phyloP scores from a whole-genome alignment of 2,113 vertebrate genomes.

The Mesitornis unicolor region DNA sequence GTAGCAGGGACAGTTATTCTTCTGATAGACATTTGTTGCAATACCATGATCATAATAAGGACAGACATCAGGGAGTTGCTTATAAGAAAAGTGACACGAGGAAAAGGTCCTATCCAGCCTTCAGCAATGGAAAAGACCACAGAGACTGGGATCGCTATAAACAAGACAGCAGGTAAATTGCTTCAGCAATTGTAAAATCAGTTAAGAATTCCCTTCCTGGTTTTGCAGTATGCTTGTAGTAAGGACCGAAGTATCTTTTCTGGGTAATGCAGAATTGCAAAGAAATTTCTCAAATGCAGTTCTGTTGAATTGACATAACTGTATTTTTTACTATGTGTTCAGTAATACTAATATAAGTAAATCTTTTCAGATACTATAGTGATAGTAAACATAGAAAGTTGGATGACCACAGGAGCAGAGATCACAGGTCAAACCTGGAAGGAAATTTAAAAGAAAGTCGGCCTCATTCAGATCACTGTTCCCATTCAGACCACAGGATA shows the following conservation, averaged over 20 bases:
- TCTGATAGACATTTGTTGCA: slow-evolving; percentile 86
- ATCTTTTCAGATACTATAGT: slow-evolving; percentile 82
- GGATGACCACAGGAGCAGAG: slow-evolving; percentile 87
- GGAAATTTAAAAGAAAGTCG: slow-evolving; percentile 83
- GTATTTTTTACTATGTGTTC: slow-evolving; percentile 15
- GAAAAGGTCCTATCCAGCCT: slow-evolving; percentile 89
- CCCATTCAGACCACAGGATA: slow-evolving; percentile 84
- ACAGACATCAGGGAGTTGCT: slow-evolving; percentile 80
- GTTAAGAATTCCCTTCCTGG: neutral
- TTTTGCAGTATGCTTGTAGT: neutral
- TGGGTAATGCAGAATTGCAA: neutral
- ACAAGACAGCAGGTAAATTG: slow-evolving; percentile 80
- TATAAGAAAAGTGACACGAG: slow-evolving; percentile 84
- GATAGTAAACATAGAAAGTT: slow-evolving; percentile 92
- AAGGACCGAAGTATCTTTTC: neutral
- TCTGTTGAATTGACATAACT: slow-evolving; percentile 13
- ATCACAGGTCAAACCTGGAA: slow-evolving; percentile 84
- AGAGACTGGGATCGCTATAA: slow-evolving; percentile 89
- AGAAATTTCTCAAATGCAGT: neutral
- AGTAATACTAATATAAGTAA: neutral
- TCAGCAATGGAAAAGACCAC: slow-evolving; percentile 95
- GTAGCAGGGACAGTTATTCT: slow-evolving; percentile 92
- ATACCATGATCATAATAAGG: slow-evolving; percentile 85
- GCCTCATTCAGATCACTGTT: slow-evolving; percentile 77
- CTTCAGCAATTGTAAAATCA: neutral